phyloP scores from a whole-genome alignment of 2,113 vertebrate species.

The Cnemophilus loriae region DNA sequence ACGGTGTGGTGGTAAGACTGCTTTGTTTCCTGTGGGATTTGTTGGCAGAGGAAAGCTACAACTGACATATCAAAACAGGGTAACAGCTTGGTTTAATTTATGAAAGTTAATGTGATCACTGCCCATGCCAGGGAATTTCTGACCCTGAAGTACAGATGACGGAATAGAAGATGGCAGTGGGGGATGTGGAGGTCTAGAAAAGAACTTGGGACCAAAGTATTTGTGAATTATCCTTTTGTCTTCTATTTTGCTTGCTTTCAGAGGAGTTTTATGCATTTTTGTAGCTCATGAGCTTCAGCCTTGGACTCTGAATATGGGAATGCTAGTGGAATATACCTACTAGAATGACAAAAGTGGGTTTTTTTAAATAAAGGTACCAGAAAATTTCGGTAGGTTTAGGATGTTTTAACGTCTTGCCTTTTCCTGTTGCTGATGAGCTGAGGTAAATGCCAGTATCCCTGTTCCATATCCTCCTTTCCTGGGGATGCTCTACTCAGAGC shows the following conservation, averaged over 20 bases:
- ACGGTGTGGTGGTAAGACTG: conserved; percentile 80
- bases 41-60: not conserved
- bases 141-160: not conserved
- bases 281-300: not conserved
- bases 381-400: not conserved
- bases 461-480: not conserved
- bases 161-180: not conserved
- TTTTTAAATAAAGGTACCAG: not conserved
- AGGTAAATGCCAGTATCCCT: not conserved
- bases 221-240: not conserved
- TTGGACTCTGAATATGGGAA: not conserved
- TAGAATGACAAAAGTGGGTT: not conserved
- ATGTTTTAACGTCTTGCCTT: not conserved
- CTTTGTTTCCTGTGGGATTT: not conserved
- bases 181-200: not conserved
- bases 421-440: not conserved
- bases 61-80: not conserved
- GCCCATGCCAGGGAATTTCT: not conserved
- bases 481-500: not conserved
- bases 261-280: not conserved
- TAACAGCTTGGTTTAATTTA: not conserved
- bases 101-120: not conserved
- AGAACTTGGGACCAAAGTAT: not conserved
- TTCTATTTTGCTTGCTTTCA: not conserved
- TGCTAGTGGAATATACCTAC: not conserved